Evolutionary conservation across 2,888 invertebrate genomes (phyloP).

Genomic region (Pterostichus niger): DNA sequence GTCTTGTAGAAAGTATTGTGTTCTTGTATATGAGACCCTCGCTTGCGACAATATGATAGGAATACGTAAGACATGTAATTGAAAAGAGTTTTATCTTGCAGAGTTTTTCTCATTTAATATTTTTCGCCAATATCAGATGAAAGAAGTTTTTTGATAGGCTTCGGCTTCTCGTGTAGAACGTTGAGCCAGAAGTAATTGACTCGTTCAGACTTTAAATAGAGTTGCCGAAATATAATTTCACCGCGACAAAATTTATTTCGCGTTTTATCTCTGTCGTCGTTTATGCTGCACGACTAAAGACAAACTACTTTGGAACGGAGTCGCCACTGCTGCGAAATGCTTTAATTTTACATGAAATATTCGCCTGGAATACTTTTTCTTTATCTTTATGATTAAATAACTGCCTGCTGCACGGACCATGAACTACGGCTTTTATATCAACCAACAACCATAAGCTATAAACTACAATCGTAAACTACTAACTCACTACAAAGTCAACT

Average conservation of each 20-base stretch:
- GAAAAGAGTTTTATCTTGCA: slow-evolving; percentile 19
- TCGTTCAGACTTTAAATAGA: slow-evolving; percentile 57
- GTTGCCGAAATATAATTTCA: slow-evolving; percentile 58
- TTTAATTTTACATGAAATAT: slow-evolving; percentile 42
- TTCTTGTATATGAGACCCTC: background rate
- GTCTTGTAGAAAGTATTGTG: background rate
- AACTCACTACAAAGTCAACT: too few relatives aligned
- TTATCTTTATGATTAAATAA: slow-evolving; percentile 30
- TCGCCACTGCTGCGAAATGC: slow-evolving; percentile 19
- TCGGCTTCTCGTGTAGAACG: slow-evolving; percentile 14
- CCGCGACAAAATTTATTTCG: slow-evolving; percentile 54
- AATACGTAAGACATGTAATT: slow-evolving; percentile 34
- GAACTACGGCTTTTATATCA: background rate
- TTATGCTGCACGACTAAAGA: slow-evolving; percentile 41
- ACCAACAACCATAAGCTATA: slow-evolving; percentile 17
- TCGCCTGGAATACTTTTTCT: background rate
- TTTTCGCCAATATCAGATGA: slow-evolving; percentile 33
- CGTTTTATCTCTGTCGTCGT: slow-evolving; percentile 52
- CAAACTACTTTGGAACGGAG: slow-evolving; percentile 38
- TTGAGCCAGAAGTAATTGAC: slow-evolving; percentile 32
- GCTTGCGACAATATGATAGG: slow-evolving; percentile 19
- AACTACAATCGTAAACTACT: slow-evolving; percentile 1
- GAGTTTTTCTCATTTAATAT: slow-evolving; percentile 48
- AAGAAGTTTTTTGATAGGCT: slow-evolving; percentile 53
- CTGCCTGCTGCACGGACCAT: background rate